A percentile compares a stretch with the other conserved stretches of the same genome.
Conservation (phyloP, 2,113 vertebrate genomes). For the Nothoprocta pentlandii region DNA sequence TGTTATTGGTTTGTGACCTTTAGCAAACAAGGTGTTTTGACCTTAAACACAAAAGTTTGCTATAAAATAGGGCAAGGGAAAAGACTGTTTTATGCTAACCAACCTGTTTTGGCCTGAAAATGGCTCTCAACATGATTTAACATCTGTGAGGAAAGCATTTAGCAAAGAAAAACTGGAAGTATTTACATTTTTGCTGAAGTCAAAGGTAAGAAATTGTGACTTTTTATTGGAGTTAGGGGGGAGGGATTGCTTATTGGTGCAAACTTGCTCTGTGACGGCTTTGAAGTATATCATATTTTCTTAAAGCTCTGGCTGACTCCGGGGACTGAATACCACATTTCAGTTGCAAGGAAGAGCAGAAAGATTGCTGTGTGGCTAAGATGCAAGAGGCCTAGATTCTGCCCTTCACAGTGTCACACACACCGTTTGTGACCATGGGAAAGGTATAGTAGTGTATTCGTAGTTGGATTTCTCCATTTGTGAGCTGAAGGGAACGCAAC, state of each 20-base stretch:
- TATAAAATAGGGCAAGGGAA: not conserved
- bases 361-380: not conserved
- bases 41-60: not conserved
- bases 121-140: not conserved
- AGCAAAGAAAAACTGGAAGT: not conserved
- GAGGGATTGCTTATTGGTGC: not conserved
- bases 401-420: not conserved
- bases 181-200: not conserved
- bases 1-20: slow-evolving; percentile 5
- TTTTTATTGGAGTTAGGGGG: not conserved
- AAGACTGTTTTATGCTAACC: not conserved
- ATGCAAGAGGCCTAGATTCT: not conserved
- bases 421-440: not conserved
- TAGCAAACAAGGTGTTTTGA: not conserved
- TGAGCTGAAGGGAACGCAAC: not conserved
- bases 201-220: not conserved
- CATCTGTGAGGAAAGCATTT: not conserved
- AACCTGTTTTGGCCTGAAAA: not conserved
- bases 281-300: not conserved
- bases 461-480: not conserved
- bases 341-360: not conserved
- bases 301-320: not conserved
- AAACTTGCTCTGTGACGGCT: not conserved
- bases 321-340: not conserved
- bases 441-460: not conserved